These are phyloP conservation scores for Xiphorhynchus elegans DNA, from an alignment of 2,113 vertebrate species.

Conservation along the genomic window DNA sequence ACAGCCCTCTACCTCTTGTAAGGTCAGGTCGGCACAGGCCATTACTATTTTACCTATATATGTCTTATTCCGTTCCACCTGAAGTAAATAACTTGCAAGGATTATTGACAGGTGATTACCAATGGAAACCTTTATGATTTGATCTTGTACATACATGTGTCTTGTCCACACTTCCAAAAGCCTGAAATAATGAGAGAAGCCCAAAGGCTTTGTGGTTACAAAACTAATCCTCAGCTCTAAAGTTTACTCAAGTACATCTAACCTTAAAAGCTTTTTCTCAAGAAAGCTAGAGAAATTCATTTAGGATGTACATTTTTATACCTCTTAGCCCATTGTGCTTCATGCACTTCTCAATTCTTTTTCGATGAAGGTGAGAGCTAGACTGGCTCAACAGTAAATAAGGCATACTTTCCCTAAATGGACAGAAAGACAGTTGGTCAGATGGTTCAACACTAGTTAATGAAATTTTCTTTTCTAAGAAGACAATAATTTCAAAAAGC, in stretches of 20 bases:
- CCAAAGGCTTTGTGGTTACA: background rate
- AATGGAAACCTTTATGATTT: background rate
- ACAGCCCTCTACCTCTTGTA: background rate
- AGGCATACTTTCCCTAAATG: background rate
- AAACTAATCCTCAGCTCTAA: background rate
- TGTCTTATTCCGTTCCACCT: background rate
- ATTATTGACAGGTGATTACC: background rate
- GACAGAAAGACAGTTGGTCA: background rate
- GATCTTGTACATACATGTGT: background rate
- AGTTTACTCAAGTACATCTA: background rate
- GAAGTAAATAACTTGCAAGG: background rate
- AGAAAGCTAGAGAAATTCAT: background rate
- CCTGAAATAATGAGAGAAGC: background rate
- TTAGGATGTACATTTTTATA: background rate
- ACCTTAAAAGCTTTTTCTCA: background rate
- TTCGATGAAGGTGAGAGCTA: background rate
- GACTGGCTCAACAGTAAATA: background rate
- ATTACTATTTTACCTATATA: background rate
- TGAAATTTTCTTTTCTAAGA: background rate
- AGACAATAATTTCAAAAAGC: background rate
- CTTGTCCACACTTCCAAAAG: background rate
- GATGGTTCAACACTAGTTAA: background rate
- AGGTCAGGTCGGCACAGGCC: background rate
- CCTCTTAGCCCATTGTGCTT: background rate
- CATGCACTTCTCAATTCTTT: background rate